These are phyloP conservation scores for Oenanthe oenanthe DNA, from an alignment of 2,113 vertebrate genomes.

Conservation along the genomic window DNA sequence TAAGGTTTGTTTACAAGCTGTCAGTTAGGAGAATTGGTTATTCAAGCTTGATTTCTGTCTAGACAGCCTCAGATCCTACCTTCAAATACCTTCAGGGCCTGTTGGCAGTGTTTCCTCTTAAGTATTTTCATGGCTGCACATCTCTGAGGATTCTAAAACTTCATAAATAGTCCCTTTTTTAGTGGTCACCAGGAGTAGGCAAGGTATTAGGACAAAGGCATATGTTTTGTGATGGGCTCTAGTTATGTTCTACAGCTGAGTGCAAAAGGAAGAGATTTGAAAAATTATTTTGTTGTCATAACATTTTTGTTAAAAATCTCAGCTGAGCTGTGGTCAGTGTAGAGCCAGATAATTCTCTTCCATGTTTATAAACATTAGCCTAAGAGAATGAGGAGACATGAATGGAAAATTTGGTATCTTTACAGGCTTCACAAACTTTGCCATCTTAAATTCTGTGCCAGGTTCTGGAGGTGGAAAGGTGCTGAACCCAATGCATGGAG, in stretches of 20 bases:
- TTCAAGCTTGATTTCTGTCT: neutral
- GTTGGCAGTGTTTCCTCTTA: neutral
- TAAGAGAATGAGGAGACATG: neutral
- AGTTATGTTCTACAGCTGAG: neutral
- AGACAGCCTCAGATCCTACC: neutral
- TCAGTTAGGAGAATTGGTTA: neutral
- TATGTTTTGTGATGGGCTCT: neutral
- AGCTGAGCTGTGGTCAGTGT: neutral
- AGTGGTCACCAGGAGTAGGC: neutral
- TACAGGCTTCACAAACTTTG: neutral
- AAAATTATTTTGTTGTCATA: neutral
- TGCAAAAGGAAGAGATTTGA: accelerated
- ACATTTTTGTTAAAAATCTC: neutral
- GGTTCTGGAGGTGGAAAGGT: neutral
- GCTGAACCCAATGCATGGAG: neutral
- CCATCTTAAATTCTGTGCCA: neutral
- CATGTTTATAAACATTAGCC: neutral
- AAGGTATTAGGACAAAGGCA: neutral
- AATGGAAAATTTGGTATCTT: neutral
- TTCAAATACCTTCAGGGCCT: neutral
- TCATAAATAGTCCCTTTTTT: neutral
- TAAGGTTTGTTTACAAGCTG: neutral
- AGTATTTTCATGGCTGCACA: neutral
- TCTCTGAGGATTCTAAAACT: neutral
- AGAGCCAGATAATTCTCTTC: neutral